These are phyloP conservation scores for Dendropsophus ebraccatus DNA, from an alignment of 2,113 vertebrate genomes.

Conservation along the genomic window DNA sequence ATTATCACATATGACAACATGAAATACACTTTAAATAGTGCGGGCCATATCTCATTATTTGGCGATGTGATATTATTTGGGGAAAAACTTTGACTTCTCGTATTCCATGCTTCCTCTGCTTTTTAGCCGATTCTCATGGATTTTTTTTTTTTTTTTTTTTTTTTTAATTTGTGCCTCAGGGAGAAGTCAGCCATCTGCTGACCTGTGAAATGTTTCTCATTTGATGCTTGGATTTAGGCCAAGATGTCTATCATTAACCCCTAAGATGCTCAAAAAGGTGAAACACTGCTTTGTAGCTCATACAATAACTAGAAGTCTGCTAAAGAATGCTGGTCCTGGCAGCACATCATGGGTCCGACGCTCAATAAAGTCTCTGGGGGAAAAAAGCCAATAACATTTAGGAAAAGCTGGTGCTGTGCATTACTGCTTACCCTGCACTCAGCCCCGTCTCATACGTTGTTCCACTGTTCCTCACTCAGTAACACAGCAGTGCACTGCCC, in stretches of 20 bases:
- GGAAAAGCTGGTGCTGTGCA: conserved; percentile 7
- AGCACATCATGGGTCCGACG: neutral
- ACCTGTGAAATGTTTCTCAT: conserved; percentile 59
- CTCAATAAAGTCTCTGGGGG: neutral
- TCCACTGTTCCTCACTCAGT: neutral
- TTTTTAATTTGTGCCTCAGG: conserved; percentile 54
- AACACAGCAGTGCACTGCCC: neutral
- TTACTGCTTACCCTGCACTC: neutral
- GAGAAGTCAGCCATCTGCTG: conserved; percentile 60
- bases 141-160: conserved; percentile 42
- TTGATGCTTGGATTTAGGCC: conserved; percentile 55
- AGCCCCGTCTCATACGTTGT: neutral
- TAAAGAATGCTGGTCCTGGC: neutral
- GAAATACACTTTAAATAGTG: neutral
- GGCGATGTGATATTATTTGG: conserved; percentile 19
- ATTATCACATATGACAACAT: neutral
- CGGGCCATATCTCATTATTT: neutral
- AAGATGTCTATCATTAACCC: conserved; percentile 60
- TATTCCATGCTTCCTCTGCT: conserved; percentile 27
- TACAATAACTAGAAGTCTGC: neutral
- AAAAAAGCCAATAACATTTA: conserved; percentile 9
- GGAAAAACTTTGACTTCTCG: conserved; percentile 35
- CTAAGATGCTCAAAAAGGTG: conserved; percentile 8
- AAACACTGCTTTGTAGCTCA: neutral
- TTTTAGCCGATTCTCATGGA: conserved; percentile 19